Evolutionary conservation across 2,797 vertebrate genomes (phyloP).

Genomic region (Oryzias dopingdopingensis): DNA sequence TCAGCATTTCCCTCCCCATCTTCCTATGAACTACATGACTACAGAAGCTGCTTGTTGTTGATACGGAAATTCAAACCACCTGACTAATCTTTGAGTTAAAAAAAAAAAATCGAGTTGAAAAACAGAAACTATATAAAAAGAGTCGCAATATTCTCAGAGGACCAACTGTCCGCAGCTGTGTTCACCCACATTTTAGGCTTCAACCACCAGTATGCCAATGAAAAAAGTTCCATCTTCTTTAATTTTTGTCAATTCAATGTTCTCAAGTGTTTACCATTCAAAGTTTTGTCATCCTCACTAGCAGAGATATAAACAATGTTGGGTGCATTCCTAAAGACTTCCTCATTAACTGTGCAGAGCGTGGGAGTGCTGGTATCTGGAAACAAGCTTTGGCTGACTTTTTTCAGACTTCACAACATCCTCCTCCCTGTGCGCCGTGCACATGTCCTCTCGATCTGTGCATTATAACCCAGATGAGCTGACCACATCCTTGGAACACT

Average conservation of each 20-base stretch:
- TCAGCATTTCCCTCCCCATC: too few relatives aligned
- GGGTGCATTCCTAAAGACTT: slow-evolving; percentile 65
- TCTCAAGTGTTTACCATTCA: slow-evolving; percentile 30
- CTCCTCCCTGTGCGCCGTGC: slow-evolving; percentile 62
- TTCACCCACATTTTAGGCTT: too few relatives aligned
- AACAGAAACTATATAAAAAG: too few relatives aligned
- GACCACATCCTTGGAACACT: slow-evolving; percentile 79
- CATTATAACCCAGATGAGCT: slow-evolving; percentile 74
- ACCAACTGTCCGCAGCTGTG: too few relatives aligned
- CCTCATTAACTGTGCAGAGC: slow-evolving; percentile 66
- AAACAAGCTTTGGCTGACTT: slow-evolving; percentile 74
- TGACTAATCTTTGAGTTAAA: too few relatives aligned
- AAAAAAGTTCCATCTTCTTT: slow-evolving; percentile 11
- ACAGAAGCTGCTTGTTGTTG: too few relatives aligned
- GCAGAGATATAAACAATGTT: slow-evolving; percentile 62
- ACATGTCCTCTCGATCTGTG: slow-evolving; percentile 68
- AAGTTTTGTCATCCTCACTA: slow-evolving; percentile 53
- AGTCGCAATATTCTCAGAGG: too few relatives aligned
- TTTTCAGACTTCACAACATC: slow-evolving; percentile 69
- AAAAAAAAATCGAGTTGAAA: too few relatives aligned
- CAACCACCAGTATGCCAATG: slow-evolving; percentile 29
- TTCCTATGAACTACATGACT: too few relatives aligned
- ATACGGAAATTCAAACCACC: too few relatives aligned
- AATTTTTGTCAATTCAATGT: slow-evolving; percentile 31
- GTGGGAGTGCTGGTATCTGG: slow-evolving; percentile 77